Percentiles rank a stretch among this genome's conserved stretches.
These are phyloP conservation scores for Thalassarche chlororhynchos DNA, from an alignment of 2,113 vertebrate species.

Conservation along the genomic window DNA sequence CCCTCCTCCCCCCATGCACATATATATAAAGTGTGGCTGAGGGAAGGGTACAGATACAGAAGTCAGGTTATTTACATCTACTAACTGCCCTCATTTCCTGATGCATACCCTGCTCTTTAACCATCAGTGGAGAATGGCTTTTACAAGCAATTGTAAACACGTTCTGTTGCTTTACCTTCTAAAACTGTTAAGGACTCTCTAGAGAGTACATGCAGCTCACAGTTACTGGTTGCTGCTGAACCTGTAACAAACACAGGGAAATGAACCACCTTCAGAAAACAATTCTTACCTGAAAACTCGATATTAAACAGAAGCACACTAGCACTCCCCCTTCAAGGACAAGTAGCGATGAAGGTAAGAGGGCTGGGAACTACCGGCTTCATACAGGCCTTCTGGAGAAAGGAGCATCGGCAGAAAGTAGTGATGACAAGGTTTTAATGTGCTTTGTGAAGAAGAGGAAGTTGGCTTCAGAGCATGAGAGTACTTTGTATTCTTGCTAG, in stretches of 20 bases:
- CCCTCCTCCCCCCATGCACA: too few relatives aligned
- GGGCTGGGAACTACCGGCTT: neutral
- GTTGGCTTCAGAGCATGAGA: neutral
- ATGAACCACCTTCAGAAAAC: neutral
- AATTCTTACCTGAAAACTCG: neutral
- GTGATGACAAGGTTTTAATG: neutral
- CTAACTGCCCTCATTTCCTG: neutral
- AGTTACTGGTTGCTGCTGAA: neutral
- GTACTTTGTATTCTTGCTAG: neutral
- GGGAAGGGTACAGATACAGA: neutral
- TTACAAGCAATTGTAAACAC: neutral
- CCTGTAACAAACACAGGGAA: neutral
- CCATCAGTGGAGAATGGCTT: neutral
- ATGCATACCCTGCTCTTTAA: neutral
- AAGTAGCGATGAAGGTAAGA: neutral
- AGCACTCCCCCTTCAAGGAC: neutral
- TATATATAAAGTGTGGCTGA: neutral
- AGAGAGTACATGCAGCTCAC: neutral
- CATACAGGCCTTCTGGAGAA: neutral
- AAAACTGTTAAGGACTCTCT: neutral
- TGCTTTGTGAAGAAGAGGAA: neutral
- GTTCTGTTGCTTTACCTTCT: neutral
- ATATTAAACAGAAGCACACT: neutral
- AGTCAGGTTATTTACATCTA: neutral
- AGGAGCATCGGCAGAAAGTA: neutral